A percentile compares a stretch with the other conserved stretches of the same genome.
Evolutionary conservation across 2,113 vertebrate species (phyloP).

Genomic region (Scortum barcoo): DNA sequence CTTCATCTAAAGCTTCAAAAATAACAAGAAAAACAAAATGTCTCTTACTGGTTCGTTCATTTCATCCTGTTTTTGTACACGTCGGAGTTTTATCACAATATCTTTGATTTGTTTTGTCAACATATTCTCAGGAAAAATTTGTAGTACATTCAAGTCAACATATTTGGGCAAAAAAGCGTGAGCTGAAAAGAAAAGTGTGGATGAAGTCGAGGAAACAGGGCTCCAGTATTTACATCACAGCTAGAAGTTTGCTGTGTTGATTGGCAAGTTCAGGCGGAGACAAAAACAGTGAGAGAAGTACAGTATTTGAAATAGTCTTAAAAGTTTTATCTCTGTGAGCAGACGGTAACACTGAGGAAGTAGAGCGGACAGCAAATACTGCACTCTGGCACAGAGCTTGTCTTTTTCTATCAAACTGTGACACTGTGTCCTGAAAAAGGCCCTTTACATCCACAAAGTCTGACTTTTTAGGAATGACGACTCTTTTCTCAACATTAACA

Average conservation of each 20-base stretch:
- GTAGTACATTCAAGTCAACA: slow-evolving; percentile 66
- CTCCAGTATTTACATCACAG: slow-evolving; percentile 64
- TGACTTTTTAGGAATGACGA: background rate
- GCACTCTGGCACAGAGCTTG: slow-evolving; percentile 29
- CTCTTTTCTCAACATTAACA: background rate
- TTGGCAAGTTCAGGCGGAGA: slow-evolving; percentile 50
- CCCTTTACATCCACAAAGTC: background rate
- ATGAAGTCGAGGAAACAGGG: background rate
- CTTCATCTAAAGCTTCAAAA: slow-evolving; percentile 32
- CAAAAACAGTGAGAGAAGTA: background rate
- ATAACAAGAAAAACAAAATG: slow-evolving; percentile 5
- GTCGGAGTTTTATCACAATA: background rate
- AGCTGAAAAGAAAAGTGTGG: background rate
- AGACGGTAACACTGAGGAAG: slow-evolving; percentile 65
- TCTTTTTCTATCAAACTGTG: slow-evolving; percentile 1
- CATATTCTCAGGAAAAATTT: slow-evolving; percentile 6
- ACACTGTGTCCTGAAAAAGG: slow-evolving; percentile 13
- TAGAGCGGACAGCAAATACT: slow-evolving; percentile 62
- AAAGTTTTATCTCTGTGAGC: slow-evolving; percentile 22
- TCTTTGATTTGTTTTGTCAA: background rate
- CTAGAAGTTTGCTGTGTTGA: slow-evolving; percentile 17
- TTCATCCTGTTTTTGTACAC: slow-evolving; percentile 1
- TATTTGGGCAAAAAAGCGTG: slow-evolving; percentile 20
- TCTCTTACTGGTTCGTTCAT: slow-evolving; percentile 7
- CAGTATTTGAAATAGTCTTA: background rate